Evolutionary conservation across 1,140 invertebrate genomes (phyloP).

Genomic region (Drosophila quadrilineata): DNA sequence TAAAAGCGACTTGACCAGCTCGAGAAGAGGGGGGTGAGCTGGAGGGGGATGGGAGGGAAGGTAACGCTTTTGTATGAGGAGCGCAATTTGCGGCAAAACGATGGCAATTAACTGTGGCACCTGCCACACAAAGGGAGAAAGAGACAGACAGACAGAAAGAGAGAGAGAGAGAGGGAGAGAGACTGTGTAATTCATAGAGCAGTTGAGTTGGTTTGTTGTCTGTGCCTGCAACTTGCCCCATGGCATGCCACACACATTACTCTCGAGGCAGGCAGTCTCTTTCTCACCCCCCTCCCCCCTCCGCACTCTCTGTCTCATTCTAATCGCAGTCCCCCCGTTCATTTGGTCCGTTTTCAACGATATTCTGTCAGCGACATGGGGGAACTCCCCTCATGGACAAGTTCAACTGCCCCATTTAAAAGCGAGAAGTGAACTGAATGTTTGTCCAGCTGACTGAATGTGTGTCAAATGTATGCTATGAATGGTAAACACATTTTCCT

Average conservation of each 20-base stretch:
- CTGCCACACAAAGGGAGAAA: constrained; percentile 21
- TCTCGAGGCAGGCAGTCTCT: too few species aligned
- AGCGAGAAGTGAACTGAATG: too few species aligned
- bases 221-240: neutral
- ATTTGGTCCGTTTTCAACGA: neutral
- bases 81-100: constrained; percentile 69
- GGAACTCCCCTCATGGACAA: too few species aligned
- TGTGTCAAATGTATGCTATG: too few species aligned
- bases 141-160: neutral
- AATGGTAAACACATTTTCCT: constrained; percentile 61
- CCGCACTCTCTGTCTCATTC: neutral
- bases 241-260: neutral
- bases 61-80: constrained; percentile 20
- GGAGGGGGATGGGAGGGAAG: neutral
- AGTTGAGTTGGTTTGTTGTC: constrained; percentile 4
- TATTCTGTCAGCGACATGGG: constrained; percentile 18
- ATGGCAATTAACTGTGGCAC: constrained; percentile 65
- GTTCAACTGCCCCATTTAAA: too few species aligned
- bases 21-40: neutral
- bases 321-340: neutral
- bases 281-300: too few species aligned
- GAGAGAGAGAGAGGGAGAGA: neutral
- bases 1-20: constrained; percentile 44
- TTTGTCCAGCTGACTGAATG: constrained; percentile 10
- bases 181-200: constrained; percentile 1